Evolutionary conservation across 2,888 invertebrate species (phyloP), one percentile per base, ranked within the genome.

Genomic region (Trissoscelio sp.): DNA sequence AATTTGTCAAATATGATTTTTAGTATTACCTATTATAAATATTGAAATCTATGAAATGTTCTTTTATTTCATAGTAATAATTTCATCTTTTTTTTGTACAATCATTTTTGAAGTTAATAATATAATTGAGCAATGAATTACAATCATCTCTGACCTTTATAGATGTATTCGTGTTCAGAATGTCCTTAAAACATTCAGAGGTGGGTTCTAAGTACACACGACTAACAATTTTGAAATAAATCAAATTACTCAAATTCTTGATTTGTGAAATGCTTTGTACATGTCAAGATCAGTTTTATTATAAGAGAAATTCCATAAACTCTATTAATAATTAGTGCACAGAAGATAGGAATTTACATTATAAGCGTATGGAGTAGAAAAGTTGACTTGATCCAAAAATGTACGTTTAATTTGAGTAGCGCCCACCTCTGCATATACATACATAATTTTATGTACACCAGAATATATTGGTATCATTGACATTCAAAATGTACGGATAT

Each of bases 401-500:
- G 16, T 55, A 55, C 12, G 18, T 9, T 48, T 48, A 57, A 39
- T 46, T 28, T n/a, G 37, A 16, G 31, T 18, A 60, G 18, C n/a
- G 39, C 51, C 67, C 58, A 75, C 57, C 75, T 58, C 60, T 78
- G 60, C 62, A 78, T 73, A 69, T 67, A 82, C 73, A 82, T 81
- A 64, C 64, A 64, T 79, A 69, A 64, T 44, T 80, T 78, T 79
- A 67, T 79, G 74, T 83, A 83, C 62, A 81, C 55, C 62, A 46
- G 55, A 77, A 72, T 77, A 77, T 70, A 70, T 55, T 60, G 57
- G 11, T 70, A 75, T 66, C 70, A 73, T 74, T 79, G 74, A 82
- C 78, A 73, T 79, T 62, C 64, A 81, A 57, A 58, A 67, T 64
- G 37, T 72, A 72, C 55, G 72, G 39, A 62, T 73, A 73, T 69